These are phyloP conservation scores for Platygyra sinensis DNA, from an alignment of 64 coral and sea anemone species.

Conservation along the genomic window DNA sequence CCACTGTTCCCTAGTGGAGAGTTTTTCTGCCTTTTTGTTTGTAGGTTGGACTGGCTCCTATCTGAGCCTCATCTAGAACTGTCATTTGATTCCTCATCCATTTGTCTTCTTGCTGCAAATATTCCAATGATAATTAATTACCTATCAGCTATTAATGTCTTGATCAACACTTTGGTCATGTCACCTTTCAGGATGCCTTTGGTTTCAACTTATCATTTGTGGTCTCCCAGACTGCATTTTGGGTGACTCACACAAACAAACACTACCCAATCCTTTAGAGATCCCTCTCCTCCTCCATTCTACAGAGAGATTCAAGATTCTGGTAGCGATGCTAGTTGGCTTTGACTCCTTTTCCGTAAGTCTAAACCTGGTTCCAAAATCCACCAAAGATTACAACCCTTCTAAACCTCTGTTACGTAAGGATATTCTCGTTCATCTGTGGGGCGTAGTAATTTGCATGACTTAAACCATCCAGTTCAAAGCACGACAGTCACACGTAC, in stretches of 20 bases:
- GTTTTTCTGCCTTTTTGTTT: conserved; percentile 8
- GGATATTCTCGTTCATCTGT: background rate
- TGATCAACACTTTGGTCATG: conserved; percentile 35
- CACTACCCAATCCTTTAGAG: background rate
- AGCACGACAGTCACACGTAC: background rate
- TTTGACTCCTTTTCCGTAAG: conserved; percentile 28
- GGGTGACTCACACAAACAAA: conserved; percentile 8
- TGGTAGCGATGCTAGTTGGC: conserved; percentile 4
- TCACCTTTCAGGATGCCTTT: conserved; percentile 30
- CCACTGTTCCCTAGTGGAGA: conserved; percentile 12
- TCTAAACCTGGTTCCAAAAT: conserved; percentile 14
- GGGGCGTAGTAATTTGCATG: background rate
- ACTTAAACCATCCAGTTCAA: background rate
- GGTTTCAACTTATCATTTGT: conserved; percentile 13
- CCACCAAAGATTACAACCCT: background rate
- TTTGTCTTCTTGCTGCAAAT: conserved; percentile 33
- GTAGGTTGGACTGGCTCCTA: background rate
- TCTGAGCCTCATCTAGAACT: background rate
- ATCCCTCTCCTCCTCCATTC: background rate
- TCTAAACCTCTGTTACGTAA: background rate
- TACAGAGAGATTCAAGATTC: background rate
- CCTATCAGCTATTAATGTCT: conserved; percentile 17
- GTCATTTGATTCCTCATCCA: conserved; percentile 11
- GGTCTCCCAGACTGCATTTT: conserved; percentile 18
- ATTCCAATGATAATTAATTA: conserved; percentile 26